Evolutionary conservation across 2,113 vertebrate genomes (phyloP).

Genomic region (Haemorhous mexicanus): DNA sequence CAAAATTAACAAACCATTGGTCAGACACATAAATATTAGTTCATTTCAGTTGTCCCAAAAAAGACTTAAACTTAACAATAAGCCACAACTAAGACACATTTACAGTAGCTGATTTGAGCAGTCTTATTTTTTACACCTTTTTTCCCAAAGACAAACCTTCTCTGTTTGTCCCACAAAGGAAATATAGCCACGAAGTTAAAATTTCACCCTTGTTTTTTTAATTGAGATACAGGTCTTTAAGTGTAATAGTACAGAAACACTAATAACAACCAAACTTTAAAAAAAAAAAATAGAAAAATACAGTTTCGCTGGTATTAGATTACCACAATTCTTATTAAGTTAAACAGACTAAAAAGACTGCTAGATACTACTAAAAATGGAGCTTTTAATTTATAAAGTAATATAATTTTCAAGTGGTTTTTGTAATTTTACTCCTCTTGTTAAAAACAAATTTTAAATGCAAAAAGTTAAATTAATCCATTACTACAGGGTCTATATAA

Average conservation of each 20-base stretch:
- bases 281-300: background rate
- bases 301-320: background rate
- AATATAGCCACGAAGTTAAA: background rate
- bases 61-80: background rate
- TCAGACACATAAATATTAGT: background rate
- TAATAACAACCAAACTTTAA: background rate
- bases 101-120: background rate
- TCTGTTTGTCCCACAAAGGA: background rate
- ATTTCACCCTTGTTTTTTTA: background rate
- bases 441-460: background rate
- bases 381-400: background rate
- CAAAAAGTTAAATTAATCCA: background rate
- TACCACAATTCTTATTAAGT: background rate
- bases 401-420: background rate
- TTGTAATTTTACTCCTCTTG: background rate
- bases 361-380: rapidly evolving
- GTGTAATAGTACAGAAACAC: background rate
- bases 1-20: background rate
- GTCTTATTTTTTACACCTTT: background rate
- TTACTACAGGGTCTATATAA: background rate
- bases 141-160: background rate
- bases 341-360: background rate
- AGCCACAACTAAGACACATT: background rate
- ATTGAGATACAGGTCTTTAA: background rate
- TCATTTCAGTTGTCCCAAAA: background rate